Conservation (phyloP, 2,888 invertebrate species). For the Cantharis rustica region DNA sequence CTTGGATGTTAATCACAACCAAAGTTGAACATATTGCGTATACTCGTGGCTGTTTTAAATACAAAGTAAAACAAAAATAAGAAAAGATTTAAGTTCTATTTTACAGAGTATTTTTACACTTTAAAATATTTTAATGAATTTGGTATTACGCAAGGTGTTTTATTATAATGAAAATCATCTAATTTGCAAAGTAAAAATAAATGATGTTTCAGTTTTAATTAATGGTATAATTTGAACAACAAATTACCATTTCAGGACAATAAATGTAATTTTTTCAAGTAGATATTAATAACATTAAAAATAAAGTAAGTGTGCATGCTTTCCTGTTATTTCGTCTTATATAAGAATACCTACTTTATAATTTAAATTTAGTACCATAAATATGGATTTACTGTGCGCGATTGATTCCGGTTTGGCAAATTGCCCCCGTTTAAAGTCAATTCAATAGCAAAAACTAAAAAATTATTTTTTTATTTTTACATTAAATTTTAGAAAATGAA, state of each 20-base stretch:
- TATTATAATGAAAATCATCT: not conserved
- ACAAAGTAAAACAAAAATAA: not conserved
- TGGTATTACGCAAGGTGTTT: not conserved
- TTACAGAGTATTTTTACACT: not conserved
- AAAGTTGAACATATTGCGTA: not conserved
- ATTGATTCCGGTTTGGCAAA: not conserved
- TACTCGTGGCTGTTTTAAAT: not conserved
- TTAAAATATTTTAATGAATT: not conserved
- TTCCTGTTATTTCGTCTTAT: not conserved
- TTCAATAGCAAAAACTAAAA: not conserved
- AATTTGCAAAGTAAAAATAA: not conserved
- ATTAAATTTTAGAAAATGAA: not conserved
- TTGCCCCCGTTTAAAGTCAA: not conserved
- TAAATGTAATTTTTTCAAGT: not conserved
- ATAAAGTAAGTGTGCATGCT: not conserved
- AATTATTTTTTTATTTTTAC: not conserved
- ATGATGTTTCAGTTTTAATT: not conserved
- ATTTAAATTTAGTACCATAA: not conserved
- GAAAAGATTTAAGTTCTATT: not conserved
- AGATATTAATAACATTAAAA: not conserved
- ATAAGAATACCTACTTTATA: not conserved
- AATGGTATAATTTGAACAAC: not conserved
- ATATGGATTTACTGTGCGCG: not conserved
- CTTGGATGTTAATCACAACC: constrained; percentile 11
- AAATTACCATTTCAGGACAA: not conserved